Evolutionary conservation across 64 coral and sea anemone genomes (phyloP), one percentile per base, ranked within the genome.

Genomic region (Montipora efflorescens): DNA sequence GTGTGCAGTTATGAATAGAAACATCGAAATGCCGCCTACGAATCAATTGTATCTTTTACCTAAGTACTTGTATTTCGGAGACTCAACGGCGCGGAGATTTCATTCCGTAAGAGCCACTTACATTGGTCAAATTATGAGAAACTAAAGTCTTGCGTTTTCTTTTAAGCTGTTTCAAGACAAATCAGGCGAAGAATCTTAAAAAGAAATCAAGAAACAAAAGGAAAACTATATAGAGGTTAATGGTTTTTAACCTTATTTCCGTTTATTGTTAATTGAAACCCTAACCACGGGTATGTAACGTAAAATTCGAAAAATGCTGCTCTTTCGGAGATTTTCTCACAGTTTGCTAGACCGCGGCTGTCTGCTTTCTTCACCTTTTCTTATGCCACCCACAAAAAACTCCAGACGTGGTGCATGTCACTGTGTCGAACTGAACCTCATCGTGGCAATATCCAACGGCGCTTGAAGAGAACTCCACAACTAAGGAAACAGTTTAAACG

Each of bases 221-320:
- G 19, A 86, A 22, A 4, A 50, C 66, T 59, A 49, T 71, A 72
- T 22, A 71, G 21, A 86, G 82, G 82, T 86, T 86, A 86, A 86
- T 86, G 47, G 82, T 86, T 86, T 86, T 86, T 86, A 86, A 86
- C 82, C 82, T 71, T 48, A 49, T 50, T 86, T 86, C 82, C 82
- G 82, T 48, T 86, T 86, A 86, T 86, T 86, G 82, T 86, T 86
- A 86, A 86, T 18, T 86, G 82, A 86, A 86, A 86, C 82, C 82
- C 36, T 68, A 86, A 86, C 82, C 66, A 3, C 5, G 46, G 19
- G 66, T 86, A 86, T 86, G 66, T 5, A 28, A 50, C 59, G 8
- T 23, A 47, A 86, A 86, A 86, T 86, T 70, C 66, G 13, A 86
- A 59, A 72, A 23, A 86, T 86, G 82, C 66, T 5, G 43, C 14